These are phyloP conservation scores for Oasisia sp. DNA, from an alignment of 2,888 invertebrate genomes.

Conservation along the genomic window DNA sequence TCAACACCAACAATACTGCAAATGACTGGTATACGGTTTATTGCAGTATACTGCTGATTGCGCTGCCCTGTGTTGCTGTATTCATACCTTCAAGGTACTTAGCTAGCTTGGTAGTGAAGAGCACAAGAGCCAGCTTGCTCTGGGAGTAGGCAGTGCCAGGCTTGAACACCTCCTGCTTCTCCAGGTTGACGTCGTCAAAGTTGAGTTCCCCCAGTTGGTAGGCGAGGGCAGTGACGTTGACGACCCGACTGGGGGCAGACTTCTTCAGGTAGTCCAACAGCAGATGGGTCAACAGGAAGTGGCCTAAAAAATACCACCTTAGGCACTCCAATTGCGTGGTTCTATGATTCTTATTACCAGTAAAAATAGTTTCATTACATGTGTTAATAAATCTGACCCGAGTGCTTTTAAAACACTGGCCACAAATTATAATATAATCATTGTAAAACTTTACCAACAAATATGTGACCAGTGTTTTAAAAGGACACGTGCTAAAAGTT, in stretches of 20 bases:
- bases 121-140: constrained; percentile 62
- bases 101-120: constrained; percentile 58
- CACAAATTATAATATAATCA: too few species aligned
- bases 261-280: constrained; percentile 56
- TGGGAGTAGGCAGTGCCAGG: constrained; percentile 56
- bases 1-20: too few species aligned
- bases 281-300: constrained; percentile 62
- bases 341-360: too few species aligned
- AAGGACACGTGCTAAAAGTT: too few species aligned
- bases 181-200: constrained; percentile 56
- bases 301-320: constrained; percentile 48
- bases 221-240: constrained; percentile 61
- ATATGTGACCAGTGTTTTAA: too few species aligned
- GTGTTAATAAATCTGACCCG: neutral
- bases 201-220: constrained; percentile 56
- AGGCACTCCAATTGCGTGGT: too few species aligned
- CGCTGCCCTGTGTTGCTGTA: neutral
- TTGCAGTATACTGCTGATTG: neutral
- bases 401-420: neutral
- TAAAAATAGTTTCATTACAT: neutral
- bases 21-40: too few species aligned
- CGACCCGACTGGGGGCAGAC: constrained; percentile 53
- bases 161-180: constrained; percentile 40
- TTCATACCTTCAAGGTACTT: constrained; percentile 51
- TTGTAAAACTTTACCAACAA: too few species aligned